Conservation (phyloP, 2,888 invertebrate species). For the Hypercompe scribonia region DNA sequence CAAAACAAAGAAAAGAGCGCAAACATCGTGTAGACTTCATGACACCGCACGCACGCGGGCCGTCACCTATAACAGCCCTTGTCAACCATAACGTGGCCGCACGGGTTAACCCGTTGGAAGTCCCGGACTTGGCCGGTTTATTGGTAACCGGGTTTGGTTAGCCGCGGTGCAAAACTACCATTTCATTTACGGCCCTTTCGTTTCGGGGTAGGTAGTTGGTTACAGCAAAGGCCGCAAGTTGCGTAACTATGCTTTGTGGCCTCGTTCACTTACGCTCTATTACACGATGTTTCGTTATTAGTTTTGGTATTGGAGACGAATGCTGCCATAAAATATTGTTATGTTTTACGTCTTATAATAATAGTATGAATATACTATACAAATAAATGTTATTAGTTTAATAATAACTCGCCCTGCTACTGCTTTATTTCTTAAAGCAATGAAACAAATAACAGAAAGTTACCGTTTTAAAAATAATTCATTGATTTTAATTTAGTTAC, state of each 20-base stretch:
- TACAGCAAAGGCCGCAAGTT: constrained; percentile 79
- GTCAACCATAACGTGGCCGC: constrained; percentile 84
- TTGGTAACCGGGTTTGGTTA: constrained; percentile 62
- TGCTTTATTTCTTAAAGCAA: no score
- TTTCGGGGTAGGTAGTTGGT: constrained; percentile 80
- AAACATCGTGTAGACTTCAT: constrained; percentile 68
- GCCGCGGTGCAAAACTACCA: constrained; percentile 83
- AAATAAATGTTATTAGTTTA: background rate
- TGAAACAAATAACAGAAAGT: no score
- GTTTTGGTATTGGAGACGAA: constrained; percentile 48
- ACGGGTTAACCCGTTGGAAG: constrained; percentile 65
- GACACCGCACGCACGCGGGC: constrained; percentile 64
- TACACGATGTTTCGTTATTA: constrained; percentile 60
- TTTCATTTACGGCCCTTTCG: constrained; percentile 84
- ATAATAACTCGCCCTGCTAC: background rate
- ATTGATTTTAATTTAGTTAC: no score
- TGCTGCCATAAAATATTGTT: constrained; percentile 35
- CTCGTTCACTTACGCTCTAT: constrained; percentile 66
- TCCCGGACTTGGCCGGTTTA: constrained; percentile 36
- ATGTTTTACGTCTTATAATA: constrained; percentile 1
- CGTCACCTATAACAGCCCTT: constrained; percentile 81
- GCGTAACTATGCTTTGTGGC: constrained; percentile 80
- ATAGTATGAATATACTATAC: background rate
- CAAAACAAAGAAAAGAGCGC: constrained; percentile 48
- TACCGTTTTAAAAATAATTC: no score